phyloP scores from a whole-genome alignment of 2,113 vertebrate species.

The Albula glossodonta region DNA sequence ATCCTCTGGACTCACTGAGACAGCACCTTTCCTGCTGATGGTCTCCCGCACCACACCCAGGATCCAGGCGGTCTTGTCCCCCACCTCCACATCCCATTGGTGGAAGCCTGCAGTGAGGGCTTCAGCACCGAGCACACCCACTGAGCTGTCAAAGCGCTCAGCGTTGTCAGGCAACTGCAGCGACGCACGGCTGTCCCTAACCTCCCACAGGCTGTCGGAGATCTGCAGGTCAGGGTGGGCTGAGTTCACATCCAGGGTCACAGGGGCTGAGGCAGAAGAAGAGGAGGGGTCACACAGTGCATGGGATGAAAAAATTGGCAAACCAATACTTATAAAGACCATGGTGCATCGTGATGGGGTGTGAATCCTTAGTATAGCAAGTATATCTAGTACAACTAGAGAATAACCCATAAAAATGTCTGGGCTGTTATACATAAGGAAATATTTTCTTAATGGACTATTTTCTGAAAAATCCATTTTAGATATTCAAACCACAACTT shows the following conservation, averaged over 20 bases:
- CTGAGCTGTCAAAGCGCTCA: slow-evolving; percentile 19
- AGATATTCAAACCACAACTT: too few relatives aligned
- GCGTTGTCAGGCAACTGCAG: slow-evolving; percentile 23
- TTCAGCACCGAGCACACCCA: slow-evolving; percentile 21
- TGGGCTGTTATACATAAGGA: too few relatives aligned
- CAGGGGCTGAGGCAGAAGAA: slow-evolving; percentile 11
- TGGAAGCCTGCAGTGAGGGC: slow-evolving; percentile 28
- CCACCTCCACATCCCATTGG: slow-evolving; percentile 38
- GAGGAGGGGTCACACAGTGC: neutral
- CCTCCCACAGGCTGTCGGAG: neutral
- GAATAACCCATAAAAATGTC: too few relatives aligned
- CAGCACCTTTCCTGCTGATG: slow-evolving; percentile 19
- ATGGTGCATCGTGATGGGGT: too few relatives aligned
- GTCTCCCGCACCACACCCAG: slow-evolving; percentile 22
- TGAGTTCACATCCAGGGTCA: slow-evolving; percentile 24
- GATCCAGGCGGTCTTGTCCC: slow-evolving; percentile 18
- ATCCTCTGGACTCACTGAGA: neutral
- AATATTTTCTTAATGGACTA: too few relatives aligned
- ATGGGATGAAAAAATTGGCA: neutral
- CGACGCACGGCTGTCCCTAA: neutral
- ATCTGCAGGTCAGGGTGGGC: slow-evolving; percentile 16
- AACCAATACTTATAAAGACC: too few relatives aligned
- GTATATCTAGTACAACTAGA: too few relatives aligned
- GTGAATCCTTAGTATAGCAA: too few relatives aligned
- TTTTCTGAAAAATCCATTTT: too few relatives aligned